Evolutionary conservation across 2,888 invertebrate genomes (phyloP).

Genomic region (Matsumyia berberina): DNA sequence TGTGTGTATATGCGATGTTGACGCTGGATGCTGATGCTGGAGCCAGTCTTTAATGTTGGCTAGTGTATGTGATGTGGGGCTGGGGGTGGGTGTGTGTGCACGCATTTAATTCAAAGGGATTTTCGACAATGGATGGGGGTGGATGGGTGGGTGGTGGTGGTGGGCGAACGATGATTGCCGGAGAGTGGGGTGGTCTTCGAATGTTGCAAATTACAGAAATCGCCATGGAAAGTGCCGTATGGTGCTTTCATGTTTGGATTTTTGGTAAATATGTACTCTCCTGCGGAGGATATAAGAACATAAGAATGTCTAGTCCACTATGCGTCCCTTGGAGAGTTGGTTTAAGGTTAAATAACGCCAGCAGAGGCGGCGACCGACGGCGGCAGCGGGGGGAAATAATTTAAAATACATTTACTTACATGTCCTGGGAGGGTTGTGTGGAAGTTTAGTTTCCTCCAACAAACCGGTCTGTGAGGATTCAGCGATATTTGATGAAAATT

Average conservation of each 20-base stretch:
- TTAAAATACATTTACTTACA: slow-evolving; percentile 76
- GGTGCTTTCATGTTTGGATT: slow-evolving; percentile 72
- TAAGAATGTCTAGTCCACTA: slow-evolving; percentile 75
- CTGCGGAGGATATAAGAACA: slow-evolving; percentile 49
- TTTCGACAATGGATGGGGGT: slow-evolving; percentile 42
- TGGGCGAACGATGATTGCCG: slow-evolving; percentile 53
- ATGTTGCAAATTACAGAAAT: slow-evolving; percentile 77
- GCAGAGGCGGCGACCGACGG: neutral
- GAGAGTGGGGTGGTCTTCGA: slow-evolving; percentile 70
- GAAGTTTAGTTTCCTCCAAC: slow-evolving; percentile 60
- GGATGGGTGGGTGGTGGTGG: slow-evolving; percentile 17
- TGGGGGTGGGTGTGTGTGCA: slow-evolving; percentile 54
- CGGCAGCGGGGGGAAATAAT: slow-evolving; percentile 59
- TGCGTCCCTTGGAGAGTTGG: slow-evolving; percentile 71
- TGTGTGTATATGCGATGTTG: slow-evolving; percentile 41
- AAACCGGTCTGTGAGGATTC: slow-evolving; percentile 46
- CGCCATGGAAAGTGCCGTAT: slow-evolving; percentile 75
- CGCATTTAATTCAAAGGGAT: slow-evolving; percentile 76
- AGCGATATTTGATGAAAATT: slow-evolving; percentile 75
- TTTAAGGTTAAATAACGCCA: slow-evolving; percentile 71
- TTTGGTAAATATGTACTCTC: slow-evolving; percentile 68
- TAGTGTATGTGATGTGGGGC: slow-evolving; percentile 51
- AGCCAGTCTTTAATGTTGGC: slow-evolving; percentile 63
- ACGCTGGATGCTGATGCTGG: slow-evolving; percentile 47
- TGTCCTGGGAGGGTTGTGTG: slow-evolving; percentile 70